These are phyloP conservation scores for Loriculus beryllinus DNA, from an alignment of 2,797 vertebrate species.

Conservation along the genomic window DNA sequence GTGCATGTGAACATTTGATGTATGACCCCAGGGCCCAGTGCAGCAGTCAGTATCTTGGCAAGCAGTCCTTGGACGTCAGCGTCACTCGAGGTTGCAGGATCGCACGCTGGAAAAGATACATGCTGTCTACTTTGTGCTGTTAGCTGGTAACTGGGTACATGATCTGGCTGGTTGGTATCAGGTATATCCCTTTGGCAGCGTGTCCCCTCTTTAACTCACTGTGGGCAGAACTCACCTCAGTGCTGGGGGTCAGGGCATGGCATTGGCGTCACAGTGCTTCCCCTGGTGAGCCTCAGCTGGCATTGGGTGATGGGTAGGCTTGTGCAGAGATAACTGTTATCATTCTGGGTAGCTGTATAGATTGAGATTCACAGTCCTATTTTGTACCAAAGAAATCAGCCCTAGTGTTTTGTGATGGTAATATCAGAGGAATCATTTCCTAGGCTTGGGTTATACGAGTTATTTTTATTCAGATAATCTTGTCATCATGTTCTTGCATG, in stretches of 20 bases:
- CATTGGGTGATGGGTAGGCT: neutral
- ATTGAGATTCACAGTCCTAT: neutral
- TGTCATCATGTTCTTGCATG: constrained; percentile 31
- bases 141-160: neutral
- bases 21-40: constrained; percentile 22
- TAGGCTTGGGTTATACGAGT: neutral
- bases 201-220: neutral
- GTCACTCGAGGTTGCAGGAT: neutral
- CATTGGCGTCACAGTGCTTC: fast-evolving
- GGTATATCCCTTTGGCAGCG: neutral
- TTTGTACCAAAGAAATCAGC: neutral
- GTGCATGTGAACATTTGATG: constrained; percentile 64
- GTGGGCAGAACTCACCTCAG: neutral
- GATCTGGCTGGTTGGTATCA: neutral
- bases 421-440: neutral
- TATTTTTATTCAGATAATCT: constrained; percentile 36
- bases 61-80: neutral
- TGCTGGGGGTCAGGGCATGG: neutral
- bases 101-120: neutral
- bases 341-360: neutral
- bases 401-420: neutral
- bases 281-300: neutral
- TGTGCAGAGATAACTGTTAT: fast-evolving
- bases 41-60: constrained; percentile 42
- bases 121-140: neutral